These are phyloP conservation scores for Solenodon paradoxus DNA, from an alignment of 2,113 vertebrate genomes.

Conservation along the genomic window DNA sequence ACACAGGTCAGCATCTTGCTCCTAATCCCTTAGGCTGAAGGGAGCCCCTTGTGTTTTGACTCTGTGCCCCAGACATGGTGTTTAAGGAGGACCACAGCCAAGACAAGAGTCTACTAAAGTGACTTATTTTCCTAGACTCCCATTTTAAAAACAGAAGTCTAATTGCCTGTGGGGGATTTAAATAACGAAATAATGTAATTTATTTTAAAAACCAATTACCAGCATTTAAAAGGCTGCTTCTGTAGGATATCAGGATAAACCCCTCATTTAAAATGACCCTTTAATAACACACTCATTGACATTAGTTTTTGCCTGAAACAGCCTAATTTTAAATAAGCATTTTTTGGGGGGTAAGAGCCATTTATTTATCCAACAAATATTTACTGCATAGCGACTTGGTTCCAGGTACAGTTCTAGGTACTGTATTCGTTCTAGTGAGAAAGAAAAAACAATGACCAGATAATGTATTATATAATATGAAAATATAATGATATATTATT, in stretches of 20 bases:
- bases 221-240: constrained; percentile 60
- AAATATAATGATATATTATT: background rate
- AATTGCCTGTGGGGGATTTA: constrained; percentile 56
- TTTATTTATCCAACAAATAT: constrained; percentile 41
- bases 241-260: constrained; percentile 50
- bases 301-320: constrained; percentile 20
- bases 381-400: background rate
- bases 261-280: constrained; percentile 60
- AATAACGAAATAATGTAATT: constrained; percentile 70
- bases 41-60: background rate
- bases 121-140: constrained; percentile 51
- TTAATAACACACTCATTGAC: constrained; percentile 56
- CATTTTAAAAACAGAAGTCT: constrained; percentile 61
- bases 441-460: background rate
- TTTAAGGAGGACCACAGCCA: constrained; percentile 41
- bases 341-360: background rate
- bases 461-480: background rate
- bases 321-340: constrained; percentile 52
- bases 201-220: constrained; percentile 70
- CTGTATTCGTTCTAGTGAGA: background rate
- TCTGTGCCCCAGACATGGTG: constrained; percentile 30
- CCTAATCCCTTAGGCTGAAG: background rate
- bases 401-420: background rate
- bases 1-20: constrained; percentile 35
- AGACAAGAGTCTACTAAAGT: background rate